Percentiles rank a stretch among this genome's conserved stretches.
phyloP scores from a whole-genome alignment of 2,113 vertebrate species.

The western clawed frog (Xenopus tropicalis) region DNA sequence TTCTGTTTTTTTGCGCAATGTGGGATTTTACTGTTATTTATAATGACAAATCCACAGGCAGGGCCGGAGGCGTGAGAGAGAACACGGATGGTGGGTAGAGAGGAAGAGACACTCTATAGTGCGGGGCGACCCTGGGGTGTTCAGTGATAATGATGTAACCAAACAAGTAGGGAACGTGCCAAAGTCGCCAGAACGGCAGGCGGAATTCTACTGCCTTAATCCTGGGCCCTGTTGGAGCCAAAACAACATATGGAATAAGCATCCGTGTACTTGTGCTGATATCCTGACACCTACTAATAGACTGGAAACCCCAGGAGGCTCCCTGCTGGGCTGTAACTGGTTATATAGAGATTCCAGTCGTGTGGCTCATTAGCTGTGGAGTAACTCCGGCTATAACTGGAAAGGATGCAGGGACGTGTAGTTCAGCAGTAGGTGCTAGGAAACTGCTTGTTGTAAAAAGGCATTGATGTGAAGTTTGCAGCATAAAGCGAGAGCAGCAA shows the following conservation, averaged over 20 bases:
- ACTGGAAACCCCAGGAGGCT: too few species aligned
- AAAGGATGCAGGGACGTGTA: too few species aligned
- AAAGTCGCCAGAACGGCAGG: background rate
- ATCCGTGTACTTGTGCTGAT: too few species aligned
- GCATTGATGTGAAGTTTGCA: too few species aligned
- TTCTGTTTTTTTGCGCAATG: conserved; percentile 2
- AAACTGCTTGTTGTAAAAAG: too few species aligned
- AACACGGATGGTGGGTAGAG: background rate
- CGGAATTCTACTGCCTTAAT: background rate
- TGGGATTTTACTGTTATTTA: background rate
- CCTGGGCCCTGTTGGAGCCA: background rate
- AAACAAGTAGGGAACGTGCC: background rate
- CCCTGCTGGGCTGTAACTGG: too few species aligned
- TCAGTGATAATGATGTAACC: conserved; percentile 3
- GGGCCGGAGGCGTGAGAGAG: background rate
- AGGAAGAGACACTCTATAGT: background rate
- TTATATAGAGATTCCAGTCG: too few species aligned
- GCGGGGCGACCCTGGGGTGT: background rate
- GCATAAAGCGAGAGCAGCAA: too few species aligned
- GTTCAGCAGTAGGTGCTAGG: too few species aligned
- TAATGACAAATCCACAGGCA: conserved; percentile 18
- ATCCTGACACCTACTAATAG: too few species aligned
- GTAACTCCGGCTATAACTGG: too few species aligned
- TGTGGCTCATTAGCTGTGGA: too few species aligned
- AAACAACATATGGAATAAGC: background rate